Evolutionary conservation across 2,113 vertebrate genomes (phyloP).

Genomic region (Muntiacus reevesi): DNA sequence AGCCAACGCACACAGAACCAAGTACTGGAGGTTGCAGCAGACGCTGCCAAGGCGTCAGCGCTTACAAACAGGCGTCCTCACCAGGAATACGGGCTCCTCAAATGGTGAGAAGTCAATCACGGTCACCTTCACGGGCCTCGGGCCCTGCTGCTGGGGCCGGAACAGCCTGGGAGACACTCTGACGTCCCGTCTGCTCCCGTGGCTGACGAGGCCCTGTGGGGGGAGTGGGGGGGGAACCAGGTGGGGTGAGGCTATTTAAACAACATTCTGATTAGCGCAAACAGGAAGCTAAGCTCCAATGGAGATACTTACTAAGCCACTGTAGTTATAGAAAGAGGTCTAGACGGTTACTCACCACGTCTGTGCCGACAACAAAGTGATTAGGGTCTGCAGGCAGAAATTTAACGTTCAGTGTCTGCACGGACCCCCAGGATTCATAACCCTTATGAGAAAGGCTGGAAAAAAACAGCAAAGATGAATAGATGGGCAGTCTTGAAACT

Average conservation of each 20-base stretch:
- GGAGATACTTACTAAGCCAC: not conserved
- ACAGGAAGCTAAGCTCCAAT: not conserved
- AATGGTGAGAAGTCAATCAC: conserved; percentile 92
- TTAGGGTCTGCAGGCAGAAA: conserved; percentile 91
- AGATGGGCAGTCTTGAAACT: not conserved
- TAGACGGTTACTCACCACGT: conserved; percentile 84
- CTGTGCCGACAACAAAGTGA: conserved; percentile 92
- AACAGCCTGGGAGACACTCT: conserved; percentile 87
- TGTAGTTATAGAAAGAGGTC: not conserved
- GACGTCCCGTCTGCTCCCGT: conserved; percentile 88
- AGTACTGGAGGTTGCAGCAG: not conserved
- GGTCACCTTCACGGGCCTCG: conserved; percentile 83
- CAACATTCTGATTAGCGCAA: not conserved
- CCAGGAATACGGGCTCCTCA: conserved; percentile 89
- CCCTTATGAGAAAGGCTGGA: conserved; percentile 80
- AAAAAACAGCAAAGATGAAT: conserved; percentile 33
- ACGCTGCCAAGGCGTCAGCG: not conserved
- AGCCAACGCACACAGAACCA: accelerated
- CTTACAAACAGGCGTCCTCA: conserved; percentile 72
- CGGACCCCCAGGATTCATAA: conserved; percentile 60
- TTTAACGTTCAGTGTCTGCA: conserved; percentile 84
- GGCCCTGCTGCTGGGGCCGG: conserved; percentile 79
- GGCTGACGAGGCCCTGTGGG: conserved; percentile 87
- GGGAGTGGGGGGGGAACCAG: not conserved
- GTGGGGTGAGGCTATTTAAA: not conserved